Conservation (phyloP, 2,888 invertebrate species). For the Oscheius myriophilus region DNA sequence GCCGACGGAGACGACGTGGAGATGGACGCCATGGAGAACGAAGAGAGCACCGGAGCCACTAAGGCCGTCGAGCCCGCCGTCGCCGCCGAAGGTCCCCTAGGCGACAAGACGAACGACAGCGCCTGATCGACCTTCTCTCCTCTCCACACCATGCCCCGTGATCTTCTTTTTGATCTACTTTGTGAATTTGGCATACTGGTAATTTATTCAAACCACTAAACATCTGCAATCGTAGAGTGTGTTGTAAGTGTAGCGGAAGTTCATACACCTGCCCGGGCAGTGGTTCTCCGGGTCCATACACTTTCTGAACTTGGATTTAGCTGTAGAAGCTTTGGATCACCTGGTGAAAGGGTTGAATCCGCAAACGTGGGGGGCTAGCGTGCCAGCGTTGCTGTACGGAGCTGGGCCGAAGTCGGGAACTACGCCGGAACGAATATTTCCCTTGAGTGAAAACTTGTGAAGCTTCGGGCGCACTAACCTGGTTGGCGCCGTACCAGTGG, state of each 20-base stretch:
- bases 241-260: slow-evolving; percentile 64
- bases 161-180: background rate
- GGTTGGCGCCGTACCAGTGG: slow-evolving; percentile 62
- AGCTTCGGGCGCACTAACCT: slow-evolving; percentile 32
- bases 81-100: slow-evolving; percentile 8
- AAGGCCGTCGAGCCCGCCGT: background rate
- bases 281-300: slow-evolving; percentile 59
- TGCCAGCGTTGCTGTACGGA: slow-evolving; percentile 41
- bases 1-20: too few relatives aligned
- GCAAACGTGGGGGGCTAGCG: slow-evolving; percentile 58
- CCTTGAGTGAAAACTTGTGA: slow-evolving; percentile 29
- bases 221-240: slow-evolving; percentile 62
- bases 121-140: slow-evolving; percentile 1
- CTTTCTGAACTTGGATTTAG: slow-evolving; percentile 32
- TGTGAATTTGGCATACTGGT: slow-evolving; percentile 7
- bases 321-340: slow-evolving; percentile 7
- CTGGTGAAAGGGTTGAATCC: slow-evolving; percentile 61
- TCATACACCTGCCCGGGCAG: slow-evolving; percentile 62
- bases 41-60: slow-evolving; percentile 7
- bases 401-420: slow-evolving; percentile 48
- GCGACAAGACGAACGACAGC: slow-evolving; percentile 22
- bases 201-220: slow-evolving; percentile 16
- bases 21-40: background rate
- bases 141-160: background rate
- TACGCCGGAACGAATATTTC: slow-evolving; percentile 45